phyloP scores from a whole-genome alignment of 2,797 vertebrate genomes.

The Sebastes dallii region DNA sequence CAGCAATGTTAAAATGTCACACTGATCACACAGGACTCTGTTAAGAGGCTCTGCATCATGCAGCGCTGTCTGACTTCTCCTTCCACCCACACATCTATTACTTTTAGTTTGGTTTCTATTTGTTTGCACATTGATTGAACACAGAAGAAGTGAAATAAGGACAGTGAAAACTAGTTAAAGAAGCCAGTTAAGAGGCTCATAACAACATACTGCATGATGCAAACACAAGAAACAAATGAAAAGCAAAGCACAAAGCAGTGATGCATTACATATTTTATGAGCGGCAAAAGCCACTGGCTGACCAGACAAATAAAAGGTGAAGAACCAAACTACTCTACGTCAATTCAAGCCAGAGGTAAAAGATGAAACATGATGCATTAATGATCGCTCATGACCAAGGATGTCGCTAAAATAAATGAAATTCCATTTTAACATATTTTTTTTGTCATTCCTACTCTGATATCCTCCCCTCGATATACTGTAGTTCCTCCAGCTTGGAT shows the following conservation, averaged over 20 bases:
- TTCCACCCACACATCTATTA: constrained; percentile 23
- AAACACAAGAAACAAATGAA: background rate
- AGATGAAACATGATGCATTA: background rate
- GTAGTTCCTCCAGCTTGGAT: constrained; percentile 10
- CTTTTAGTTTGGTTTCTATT: background rate
- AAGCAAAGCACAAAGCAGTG: background rate
- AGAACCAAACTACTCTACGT: background rate
- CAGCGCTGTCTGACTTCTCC: constrained; percentile 28
- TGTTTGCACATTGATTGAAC: constrained; percentile 7
- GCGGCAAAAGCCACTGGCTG: background rate
- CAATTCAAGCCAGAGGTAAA: background rate
- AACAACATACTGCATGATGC: background rate
- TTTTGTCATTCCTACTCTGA: background rate
- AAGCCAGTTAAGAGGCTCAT: background rate
- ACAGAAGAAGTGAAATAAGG: constrained; percentile 5
- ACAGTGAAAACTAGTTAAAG: background rate
- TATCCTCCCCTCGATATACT: background rate
- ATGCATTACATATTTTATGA: background rate
- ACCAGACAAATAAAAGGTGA: background rate
- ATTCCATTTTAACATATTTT: background rate
- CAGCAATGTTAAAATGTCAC: constrained; percentile 45
- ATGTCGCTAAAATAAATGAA: background rate
- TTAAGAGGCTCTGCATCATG: constrained; percentile 21
- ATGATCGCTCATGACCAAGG: background rate
- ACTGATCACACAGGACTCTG: constrained; percentile 45